Evolutionary conservation across 2,113 vertebrate species (phyloP).

Genomic region (Octodon degus): DNA sequence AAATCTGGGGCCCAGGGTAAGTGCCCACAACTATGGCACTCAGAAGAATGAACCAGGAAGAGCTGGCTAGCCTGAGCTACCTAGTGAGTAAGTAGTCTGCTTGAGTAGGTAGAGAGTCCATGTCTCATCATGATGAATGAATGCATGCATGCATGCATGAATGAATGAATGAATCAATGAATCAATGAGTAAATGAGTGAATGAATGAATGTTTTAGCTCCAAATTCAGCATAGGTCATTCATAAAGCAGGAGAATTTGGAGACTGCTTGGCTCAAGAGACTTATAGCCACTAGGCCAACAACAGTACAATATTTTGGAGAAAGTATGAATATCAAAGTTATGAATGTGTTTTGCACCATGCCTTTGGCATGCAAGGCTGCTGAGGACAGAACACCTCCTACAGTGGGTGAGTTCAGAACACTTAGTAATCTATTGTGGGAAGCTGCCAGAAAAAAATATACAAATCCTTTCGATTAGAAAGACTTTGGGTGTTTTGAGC

Average conservation of each 20-base stretch:
- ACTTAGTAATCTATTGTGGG: constrained; percentile 88
- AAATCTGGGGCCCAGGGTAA: background rate
- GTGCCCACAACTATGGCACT: background rate
- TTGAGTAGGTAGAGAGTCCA: background rate
- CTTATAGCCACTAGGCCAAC: constrained; percentile 95
- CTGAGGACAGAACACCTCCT: constrained; percentile 92
- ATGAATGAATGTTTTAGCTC: background rate
- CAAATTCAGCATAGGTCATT: constrained; percentile 87
- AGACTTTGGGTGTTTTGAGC: constrained; percentile 86
- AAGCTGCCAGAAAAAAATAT: constrained; percentile 96
- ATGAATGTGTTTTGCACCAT: constrained; percentile 90
- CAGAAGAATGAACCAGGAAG: background rate
- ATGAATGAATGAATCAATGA: background rate
- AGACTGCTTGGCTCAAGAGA: constrained; percentile 70
- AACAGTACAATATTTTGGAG: constrained; percentile 93
- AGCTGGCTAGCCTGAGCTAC: background rate
- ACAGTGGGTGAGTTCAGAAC: constrained; percentile 90
- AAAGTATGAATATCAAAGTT: constrained; percentile 93
- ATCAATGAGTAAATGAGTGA: background rate
- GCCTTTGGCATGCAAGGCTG: constrained; percentile 90
- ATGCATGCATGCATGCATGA: background rate
- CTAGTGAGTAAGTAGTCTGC: background rate
- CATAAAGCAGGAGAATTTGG: constrained; percentile 91
- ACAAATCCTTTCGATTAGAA: constrained; percentile 89
- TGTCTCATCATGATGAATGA: background rate